phyloP scores from a whole-genome alignment of 1,140 invertebrate genomes.

The Aphelinus certus region DNA sequence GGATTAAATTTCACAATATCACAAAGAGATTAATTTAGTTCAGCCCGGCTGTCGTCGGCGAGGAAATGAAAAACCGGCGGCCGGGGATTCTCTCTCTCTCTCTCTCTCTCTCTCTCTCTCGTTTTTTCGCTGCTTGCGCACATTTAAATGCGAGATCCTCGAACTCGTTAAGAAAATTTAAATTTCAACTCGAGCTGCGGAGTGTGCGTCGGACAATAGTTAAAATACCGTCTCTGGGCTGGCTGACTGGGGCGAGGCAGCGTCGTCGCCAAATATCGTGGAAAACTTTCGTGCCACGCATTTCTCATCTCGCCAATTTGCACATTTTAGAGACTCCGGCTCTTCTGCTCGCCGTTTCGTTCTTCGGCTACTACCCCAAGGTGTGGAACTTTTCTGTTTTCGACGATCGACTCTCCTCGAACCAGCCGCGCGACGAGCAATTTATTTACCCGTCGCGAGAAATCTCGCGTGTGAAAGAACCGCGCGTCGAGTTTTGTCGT shows the following conservation, averaged over 20 bases:
- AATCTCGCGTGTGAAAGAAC: too few relatives aligned
- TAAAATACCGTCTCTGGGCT: conserved; percentile 23
- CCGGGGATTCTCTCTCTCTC: too few relatives aligned
- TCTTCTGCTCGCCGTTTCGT: neutral
- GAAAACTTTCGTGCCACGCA: conserved; percentile 34
- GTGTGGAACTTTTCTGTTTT: conserved; percentile 26
- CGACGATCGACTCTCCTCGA: conserved; percentile 6
- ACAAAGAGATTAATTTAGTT: too few relatives aligned
- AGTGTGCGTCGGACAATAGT: conserved; percentile 26
- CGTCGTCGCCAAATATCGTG: conserved; percentile 31
- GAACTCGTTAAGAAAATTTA: conserved; percentile 33
- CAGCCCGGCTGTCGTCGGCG: too few relatives aligned
- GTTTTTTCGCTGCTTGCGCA: neutral
- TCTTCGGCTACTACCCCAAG: neutral
- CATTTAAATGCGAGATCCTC: conserved; percentile 32
- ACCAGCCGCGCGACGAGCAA: neutral
- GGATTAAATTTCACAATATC: too few relatives aligned
- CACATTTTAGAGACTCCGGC: conserved; percentile 18
- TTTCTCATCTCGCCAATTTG: conserved; percentile 38
- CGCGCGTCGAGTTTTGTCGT: too few relatives aligned
- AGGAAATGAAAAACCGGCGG: too few relatives aligned
- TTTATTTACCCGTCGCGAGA: conserved; percentile 24
- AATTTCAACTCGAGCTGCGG: conserved; percentile 17
- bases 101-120: neutral
- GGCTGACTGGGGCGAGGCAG: neutral